These are phyloP conservation scores for Eupithecia subumbrata DNA, from an alignment of 2,888 invertebrate species.

Conservation along the genomic window DNA sequence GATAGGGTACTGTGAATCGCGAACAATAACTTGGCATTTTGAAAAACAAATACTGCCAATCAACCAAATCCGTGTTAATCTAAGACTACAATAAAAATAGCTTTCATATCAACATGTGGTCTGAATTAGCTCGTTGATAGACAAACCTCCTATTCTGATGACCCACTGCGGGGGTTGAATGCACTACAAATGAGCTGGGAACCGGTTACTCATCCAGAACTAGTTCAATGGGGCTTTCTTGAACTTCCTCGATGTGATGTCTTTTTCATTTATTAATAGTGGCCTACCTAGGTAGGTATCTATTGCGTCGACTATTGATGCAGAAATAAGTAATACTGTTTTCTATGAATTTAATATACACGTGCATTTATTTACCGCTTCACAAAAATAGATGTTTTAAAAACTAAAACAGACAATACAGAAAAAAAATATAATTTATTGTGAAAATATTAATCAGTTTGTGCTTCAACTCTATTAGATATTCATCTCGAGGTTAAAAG, in stretches of 20 bases:
- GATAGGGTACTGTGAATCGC: neutral
- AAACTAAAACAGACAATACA: neutral
- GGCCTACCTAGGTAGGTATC: too few relatives aligned
- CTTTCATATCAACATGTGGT: conserved; percentile 22
- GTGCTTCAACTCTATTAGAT: neutral
- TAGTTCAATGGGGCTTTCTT: conserved; percentile 30
- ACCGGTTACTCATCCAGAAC: conserved; percentile 26
- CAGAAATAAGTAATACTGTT: neutral
- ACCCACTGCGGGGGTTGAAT: conserved; percentile 35
- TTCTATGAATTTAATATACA: neutral
- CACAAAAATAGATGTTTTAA: neutral
- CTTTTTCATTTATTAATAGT: neutral
- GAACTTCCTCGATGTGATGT: conserved; percentile 19
- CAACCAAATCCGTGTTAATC: neutral
- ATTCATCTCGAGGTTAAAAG: neutral
- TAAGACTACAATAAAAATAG: conserved; percentile 16
- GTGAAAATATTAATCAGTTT: neutral
- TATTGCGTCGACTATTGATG: neutral
- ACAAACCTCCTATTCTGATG: conserved; percentile 25
- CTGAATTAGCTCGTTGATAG: conserved; percentile 35
- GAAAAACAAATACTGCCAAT: neutral
- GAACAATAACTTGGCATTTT: neutral
- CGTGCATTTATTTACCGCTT: neutral
- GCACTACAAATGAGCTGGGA: conserved; percentile 27
- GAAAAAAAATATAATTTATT: too few relatives aligned